Evolutionary conservation across 2,113 vertebrate genomes (phyloP).

Genomic region (Sphaerodactylus townsendi): DNA sequence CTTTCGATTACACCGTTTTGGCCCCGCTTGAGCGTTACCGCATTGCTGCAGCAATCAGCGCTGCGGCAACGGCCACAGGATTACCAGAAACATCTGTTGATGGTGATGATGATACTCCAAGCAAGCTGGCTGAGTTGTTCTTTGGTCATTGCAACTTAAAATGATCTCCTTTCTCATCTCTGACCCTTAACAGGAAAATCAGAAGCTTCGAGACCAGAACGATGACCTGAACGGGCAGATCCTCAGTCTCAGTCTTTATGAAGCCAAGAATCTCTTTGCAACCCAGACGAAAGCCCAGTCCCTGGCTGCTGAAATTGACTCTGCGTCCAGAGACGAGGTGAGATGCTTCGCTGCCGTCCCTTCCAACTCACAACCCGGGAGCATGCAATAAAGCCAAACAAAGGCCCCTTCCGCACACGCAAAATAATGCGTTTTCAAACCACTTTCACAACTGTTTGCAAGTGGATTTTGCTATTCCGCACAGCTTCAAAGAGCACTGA

Average conservation of each 20-base stretch:
- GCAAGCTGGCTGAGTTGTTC: background rate
- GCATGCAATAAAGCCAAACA: background rate
- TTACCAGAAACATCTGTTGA: background rate
- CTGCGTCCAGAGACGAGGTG: constrained; percentile 95
- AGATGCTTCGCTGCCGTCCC: background rate
- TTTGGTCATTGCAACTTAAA: constrained; percentile 9
- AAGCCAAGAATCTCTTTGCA: constrained; percentile 96
- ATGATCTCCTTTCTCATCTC: background rate
- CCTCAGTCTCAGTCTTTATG: constrained; percentile 93
- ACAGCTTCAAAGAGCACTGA: too few species aligned
- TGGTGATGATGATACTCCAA: background rate
- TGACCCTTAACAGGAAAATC: constrained; percentile 84
- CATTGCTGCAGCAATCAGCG: too few species aligned
- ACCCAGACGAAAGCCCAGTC: constrained; percentile 97
- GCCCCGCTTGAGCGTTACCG: too few species aligned
- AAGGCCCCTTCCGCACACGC: too few species aligned
- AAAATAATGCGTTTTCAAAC: too few species aligned
- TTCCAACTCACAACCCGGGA: background rate
- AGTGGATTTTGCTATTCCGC: too few species aligned
- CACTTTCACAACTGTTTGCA: too few species aligned
- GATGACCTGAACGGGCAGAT: constrained; percentile 97
- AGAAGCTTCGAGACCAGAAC: constrained; percentile 94
- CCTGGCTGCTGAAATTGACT: constrained; percentile 94
- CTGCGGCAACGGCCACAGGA: too few species aligned
- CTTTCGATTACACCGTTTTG: too few species aligned